phyloP scores from a whole-genome alignment of 2,113 vertebrate genomes.

The Pluvianellus socialis region DNA sequence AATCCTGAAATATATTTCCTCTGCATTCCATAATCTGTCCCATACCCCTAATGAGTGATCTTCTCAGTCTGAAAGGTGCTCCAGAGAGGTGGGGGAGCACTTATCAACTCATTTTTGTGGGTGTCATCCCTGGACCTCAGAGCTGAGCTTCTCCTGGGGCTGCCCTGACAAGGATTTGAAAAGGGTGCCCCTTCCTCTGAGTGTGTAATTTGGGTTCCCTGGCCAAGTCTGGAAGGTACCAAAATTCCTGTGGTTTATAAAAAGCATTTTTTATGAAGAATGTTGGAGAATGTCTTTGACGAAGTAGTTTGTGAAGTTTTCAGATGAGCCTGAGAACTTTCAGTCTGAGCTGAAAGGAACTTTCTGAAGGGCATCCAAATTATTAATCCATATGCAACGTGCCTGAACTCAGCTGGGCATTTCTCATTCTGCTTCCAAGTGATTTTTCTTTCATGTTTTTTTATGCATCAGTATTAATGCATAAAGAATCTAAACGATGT shows the following conservation, averaged over 20 bases:
- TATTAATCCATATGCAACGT: not conserved
- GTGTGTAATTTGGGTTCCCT: not conserved
- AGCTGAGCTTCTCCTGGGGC: not conserved
- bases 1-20: not conserved
- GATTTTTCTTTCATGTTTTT: slow-evolving; percentile 21
- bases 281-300: not conserved
- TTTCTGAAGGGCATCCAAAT: slow-evolving; percentile 10
- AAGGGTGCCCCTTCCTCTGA: not conserved
- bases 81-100: not conserved
- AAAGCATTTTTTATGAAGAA: not conserved
- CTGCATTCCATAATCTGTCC: not conserved
- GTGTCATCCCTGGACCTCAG: not conserved
- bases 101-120: not conserved
- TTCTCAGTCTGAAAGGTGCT: not conserved
- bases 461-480: not conserved
- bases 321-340: not conserved
- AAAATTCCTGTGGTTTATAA: not conserved
- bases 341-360: not conserved
- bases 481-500: not conserved
- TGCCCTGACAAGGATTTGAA: not conserved
- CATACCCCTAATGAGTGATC: not conserved
- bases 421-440: slow-evolving; percentile 8
- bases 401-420: not conserved
- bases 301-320: not conserved
- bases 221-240: not conserved